Conservation (phyloP, 2,797 vertebrate species). For the Premnoplex brunnescens region DNA sequence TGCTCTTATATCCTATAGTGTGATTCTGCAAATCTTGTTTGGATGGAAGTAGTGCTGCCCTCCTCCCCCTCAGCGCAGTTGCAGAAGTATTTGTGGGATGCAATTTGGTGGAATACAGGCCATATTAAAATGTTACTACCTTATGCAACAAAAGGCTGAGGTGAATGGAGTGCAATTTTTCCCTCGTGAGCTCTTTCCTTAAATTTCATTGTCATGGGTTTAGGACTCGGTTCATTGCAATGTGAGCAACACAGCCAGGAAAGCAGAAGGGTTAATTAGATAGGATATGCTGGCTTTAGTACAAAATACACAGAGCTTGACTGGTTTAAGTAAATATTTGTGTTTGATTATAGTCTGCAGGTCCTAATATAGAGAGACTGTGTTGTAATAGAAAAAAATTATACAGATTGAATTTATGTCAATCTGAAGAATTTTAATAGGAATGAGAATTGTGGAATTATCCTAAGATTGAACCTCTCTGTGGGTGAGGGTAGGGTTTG, state of each 20-base stretch:
- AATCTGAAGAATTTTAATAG: neutral
- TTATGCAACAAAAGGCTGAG: neutral
- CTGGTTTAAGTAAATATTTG: slow-evolving; percentile 31
- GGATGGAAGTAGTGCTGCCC: neutral
- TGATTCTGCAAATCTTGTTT: slow-evolving; percentile 5
- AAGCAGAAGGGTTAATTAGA: slow-evolving; percentile 44
- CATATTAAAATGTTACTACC: neutral
- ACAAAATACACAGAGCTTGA: slow-evolving; percentile 11
- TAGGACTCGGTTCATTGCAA: neutral
- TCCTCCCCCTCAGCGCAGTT: neutral
- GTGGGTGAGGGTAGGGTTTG: neutral
- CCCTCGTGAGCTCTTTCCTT: neutral
- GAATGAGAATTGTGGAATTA: neutral
- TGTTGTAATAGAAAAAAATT: neutral
- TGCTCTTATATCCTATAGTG: neutral
- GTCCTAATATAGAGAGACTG: neutral
- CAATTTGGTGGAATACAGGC: neutral
- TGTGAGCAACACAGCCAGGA: neutral
- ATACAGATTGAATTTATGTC: neutral
- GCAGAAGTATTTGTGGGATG: neutral
- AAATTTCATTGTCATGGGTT: slow-evolving; percentile 6
- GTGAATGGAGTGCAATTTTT: neutral
- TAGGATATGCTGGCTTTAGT: neutral
- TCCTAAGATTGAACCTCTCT: neutral
- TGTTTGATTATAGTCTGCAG: neutral